Conservation (phyloP, 2,797 vertebrate genomes). For the Syngnathus acus region DNA sequence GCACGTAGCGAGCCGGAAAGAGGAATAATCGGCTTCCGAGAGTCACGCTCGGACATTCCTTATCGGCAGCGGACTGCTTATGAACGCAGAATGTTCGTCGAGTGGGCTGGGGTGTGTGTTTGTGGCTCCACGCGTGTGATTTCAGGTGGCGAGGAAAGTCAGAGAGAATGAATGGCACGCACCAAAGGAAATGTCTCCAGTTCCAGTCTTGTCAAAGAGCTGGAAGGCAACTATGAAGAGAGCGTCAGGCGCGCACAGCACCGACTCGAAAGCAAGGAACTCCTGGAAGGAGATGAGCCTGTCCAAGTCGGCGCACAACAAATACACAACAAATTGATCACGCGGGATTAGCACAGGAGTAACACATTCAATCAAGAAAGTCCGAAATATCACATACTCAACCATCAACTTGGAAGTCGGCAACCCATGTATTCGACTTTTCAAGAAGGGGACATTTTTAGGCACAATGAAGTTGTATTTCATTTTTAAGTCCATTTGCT, state of each 20-base stretch:
- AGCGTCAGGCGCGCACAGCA: conserved; percentile 92
- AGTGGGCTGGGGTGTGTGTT: no score
- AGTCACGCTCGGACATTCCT: conserved; percentile 18
- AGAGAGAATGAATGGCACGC: conserved; percentile 34
- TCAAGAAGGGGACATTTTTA: no score
- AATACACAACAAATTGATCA: background rate
- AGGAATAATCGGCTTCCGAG: conserved; percentile 41
- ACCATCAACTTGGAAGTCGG: no score
- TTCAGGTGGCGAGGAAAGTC: no score
- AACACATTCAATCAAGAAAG: no score
- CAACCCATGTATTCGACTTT: no score
- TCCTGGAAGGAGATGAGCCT: conserved; percentile 98
- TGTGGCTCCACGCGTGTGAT: no score
- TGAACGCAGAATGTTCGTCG: background rate
- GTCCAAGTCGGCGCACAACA: conserved; percentile 9
- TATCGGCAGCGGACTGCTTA: conserved; percentile 2
- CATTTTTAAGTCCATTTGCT: no score
- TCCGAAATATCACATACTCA: no score
- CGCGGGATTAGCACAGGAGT: no score
- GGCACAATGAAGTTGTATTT: no score
- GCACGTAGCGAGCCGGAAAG: conserved; percentile 24
- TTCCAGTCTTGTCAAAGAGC: conserved; percentile 95
- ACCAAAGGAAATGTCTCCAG: conserved; percentile 92
- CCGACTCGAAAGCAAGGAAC: conserved; percentile 96
- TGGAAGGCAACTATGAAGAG: conserved; percentile 98